Percentiles rank a stretch among this genome's conserved stretches.
Conservation (phyloP, 2,113 vertebrate genomes). For the Patagioenas fasciata region DNA sequence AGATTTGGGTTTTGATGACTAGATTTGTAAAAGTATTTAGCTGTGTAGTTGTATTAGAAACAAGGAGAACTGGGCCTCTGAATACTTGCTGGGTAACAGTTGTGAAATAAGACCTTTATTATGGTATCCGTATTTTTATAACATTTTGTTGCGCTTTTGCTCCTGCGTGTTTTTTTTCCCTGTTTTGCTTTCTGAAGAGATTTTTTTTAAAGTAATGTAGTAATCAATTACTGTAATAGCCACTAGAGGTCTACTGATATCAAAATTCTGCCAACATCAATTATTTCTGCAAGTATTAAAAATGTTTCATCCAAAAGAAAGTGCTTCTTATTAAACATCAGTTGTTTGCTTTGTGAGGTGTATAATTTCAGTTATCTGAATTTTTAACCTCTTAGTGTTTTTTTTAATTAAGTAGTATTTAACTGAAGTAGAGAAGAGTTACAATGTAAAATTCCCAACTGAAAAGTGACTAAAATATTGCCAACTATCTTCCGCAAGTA, state of each 20-base stretch:
- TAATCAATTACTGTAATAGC: conserved; percentile 70
- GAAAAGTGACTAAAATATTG: not conserved
- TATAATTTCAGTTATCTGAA: not conserved
- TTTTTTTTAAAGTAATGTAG: not conserved
- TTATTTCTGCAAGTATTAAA: conserved; percentile 55
- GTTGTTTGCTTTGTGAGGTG: not conserved
- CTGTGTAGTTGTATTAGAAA: not conserved
- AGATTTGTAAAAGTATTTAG: not conserved
- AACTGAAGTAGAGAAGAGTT: not conserved
- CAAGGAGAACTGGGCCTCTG: fast-evolving
- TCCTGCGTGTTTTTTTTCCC: not conserved
- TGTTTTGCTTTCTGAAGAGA: not conserved
- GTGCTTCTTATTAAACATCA: not conserved
- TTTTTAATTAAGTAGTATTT: not conserved
- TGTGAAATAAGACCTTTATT: not conserved
- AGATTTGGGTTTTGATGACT: not conserved
- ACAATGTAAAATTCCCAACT: not conserved
- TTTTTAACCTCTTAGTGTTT: not conserved
- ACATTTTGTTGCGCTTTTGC: not conserved
- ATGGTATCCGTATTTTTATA: not conserved
- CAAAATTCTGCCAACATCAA: conserved; percentile 64
- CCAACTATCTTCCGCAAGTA: not conserved
- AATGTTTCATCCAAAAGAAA: conserved; percentile 5
- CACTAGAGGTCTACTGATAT: conserved; percentile 81
- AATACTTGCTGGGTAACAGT: not conserved